Percentiles rank a stretch among this genome's conserved stretches.
Conservation (phyloP, 2,888 invertebrate genomes). For the Mythimna impura region DNA sequence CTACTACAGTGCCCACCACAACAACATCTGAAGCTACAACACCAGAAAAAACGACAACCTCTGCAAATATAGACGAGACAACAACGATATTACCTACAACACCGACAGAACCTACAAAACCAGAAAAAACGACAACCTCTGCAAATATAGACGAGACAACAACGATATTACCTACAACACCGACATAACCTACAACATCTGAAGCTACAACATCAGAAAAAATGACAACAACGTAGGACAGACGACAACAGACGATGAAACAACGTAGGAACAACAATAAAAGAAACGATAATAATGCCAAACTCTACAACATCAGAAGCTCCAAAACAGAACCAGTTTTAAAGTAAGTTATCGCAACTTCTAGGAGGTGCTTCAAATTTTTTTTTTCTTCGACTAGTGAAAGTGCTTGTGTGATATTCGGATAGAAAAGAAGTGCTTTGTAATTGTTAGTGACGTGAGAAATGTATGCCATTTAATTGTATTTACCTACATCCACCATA, state of each 20-base stretch:
- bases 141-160: no score
- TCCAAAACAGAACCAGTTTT: no score
- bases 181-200: not conserved
- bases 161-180: no score
- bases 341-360: constrained; percentile 1
- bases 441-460: not conserved
- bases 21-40: not conserved
- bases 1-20: not conserved
- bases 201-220: not conserved
- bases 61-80: no score
- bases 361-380: not conserved
- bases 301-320: not conserved
- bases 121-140: rapidly evolving
- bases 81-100: rapidly evolving
- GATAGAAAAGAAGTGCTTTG: not conserved
- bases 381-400: not conserved
- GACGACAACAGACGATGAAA: no score
- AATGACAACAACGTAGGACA: no score
- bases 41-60: no score
- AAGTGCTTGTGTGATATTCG: constrained; percentile 10
- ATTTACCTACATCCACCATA: not conserved
- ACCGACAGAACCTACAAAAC: not conserved
- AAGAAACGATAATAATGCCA: no score
- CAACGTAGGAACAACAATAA: no score
- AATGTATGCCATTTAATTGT: not conserved